These are phyloP conservation scores for Peromyscus melanophrys DNA, from an alignment of 2,797 vertebrate genomes.

Conservation along the genomic window DNA sequence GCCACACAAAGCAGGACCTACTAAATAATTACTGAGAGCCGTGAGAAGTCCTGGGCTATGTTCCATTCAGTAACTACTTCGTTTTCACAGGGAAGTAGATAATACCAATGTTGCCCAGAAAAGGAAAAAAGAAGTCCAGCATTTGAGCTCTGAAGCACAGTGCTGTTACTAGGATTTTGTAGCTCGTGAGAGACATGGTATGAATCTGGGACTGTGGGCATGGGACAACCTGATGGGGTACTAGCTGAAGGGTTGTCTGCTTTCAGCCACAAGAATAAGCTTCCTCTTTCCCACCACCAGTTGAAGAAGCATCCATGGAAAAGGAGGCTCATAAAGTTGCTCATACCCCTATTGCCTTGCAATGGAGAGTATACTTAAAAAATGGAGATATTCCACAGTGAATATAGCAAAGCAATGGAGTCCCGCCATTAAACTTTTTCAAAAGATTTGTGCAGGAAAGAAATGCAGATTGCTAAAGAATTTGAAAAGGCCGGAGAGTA, in stretches of 20 bases:
- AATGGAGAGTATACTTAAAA: neutral
- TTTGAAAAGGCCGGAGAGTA: slow-evolving; percentile 63
- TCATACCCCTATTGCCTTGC: slow-evolving; percentile 56
- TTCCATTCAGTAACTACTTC: neutral
- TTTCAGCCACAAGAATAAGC: slow-evolving; percentile 9
- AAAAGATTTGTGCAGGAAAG: slow-evolving; percentile 22
- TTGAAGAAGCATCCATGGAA: slow-evolving; percentile 22
- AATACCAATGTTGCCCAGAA: neutral
- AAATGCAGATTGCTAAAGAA: slow-evolving; percentile 49
- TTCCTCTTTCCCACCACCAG: neutral
- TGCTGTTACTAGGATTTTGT: neutral
- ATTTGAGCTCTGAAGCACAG: neutral
- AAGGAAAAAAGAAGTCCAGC: neutral
- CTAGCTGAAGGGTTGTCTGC: neutral
- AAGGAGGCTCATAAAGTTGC: slow-evolving; percentile 55
- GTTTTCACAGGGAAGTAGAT: neutral
- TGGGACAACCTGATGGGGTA: neutral
- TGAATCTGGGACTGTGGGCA: neutral
- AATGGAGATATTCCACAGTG: slow-evolving; percentile 34
- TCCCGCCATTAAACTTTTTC: slow-evolving; percentile 40
- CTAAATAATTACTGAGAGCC: neutral
- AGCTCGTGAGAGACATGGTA: neutral
- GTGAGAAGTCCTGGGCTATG: neutral
- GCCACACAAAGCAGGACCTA: neutral
- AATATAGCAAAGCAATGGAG: neutral